phyloP scores from a whole-genome alignment of 2,888 invertebrate genomes.

The Saturnia japonica region DNA sequence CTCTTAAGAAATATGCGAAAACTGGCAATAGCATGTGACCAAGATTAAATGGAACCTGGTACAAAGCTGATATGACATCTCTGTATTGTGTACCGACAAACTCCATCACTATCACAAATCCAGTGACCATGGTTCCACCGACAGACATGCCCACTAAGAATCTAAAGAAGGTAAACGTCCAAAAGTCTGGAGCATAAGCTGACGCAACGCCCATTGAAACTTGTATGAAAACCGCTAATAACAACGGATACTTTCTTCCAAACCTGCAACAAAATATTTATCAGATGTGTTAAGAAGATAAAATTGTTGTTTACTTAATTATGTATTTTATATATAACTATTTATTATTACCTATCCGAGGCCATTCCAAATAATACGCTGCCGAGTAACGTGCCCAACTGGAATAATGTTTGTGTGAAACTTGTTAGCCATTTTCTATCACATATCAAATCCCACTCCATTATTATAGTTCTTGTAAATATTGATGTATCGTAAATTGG shows the following conservation, averaged over 20 bases:
- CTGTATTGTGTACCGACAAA: conserved; percentile 82
- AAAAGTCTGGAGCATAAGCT: conserved; percentile 84
- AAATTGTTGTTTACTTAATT: background rate
- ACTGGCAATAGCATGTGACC: conserved; percentile 85
- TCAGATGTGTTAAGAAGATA: background rate
- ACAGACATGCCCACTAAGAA: conserved; percentile 88
- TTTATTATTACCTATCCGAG: conserved; percentile 84
- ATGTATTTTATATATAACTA: background rate
- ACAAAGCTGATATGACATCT: conserved; percentile 82
- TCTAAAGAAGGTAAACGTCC: conserved; percentile 84
- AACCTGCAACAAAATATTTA: conserved; percentile 76
- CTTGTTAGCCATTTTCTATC: conserved; percentile 83
- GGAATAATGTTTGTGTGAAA: conserved; percentile 88
- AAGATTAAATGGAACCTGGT: conserved; percentile 86
- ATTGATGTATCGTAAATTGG: conserved; percentile 84
- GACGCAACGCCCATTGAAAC: conserved; percentile 85
- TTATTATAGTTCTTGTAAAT: conserved; percentile 86
- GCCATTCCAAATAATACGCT: conserved; percentile 88
- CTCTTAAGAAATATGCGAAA: conserved; percentile 84
- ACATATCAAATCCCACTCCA: conserved; percentile 90
- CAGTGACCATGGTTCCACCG: conserved; percentile 90
- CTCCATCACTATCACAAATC: conserved; percentile 85
- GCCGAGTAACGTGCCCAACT: conserved; percentile 88
- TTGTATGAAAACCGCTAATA: conserved; percentile 87
- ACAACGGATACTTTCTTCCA: conserved; percentile 87